These are phyloP conservation scores for Nannoperca australis DNA, from an alignment of 2,797 vertebrate species.

Conservation along the genomic window DNA sequence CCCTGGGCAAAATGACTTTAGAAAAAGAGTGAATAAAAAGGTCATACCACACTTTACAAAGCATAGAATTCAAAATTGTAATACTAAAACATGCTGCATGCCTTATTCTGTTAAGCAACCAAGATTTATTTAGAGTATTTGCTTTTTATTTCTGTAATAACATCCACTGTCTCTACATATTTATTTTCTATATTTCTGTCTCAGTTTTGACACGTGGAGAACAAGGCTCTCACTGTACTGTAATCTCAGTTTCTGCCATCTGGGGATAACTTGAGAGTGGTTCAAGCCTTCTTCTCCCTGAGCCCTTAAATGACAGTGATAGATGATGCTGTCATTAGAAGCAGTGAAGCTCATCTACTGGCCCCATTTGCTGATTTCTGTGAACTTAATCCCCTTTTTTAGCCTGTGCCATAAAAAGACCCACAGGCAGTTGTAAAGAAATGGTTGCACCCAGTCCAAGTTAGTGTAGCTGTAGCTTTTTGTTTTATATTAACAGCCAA, in stretches of 20 bases:
- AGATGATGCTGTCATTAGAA: constrained; percentile 71
- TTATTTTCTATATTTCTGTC: constrained; percentile 35
- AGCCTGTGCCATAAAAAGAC: constrained; percentile 26
- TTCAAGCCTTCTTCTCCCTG: constrained; percentile 49
- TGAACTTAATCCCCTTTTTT: constrained; percentile 47
- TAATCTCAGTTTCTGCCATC: constrained; percentile 45
- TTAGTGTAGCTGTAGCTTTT: constrained; percentile 19
- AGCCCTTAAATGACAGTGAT: constrained; percentile 72
- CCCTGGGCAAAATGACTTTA: background rate
- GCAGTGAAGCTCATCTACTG: constrained; percentile 68
- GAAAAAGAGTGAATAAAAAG: background rate
- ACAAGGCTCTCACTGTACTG: constrained; percentile 47
- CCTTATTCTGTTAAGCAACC: background rate
- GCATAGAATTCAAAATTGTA: background rate
- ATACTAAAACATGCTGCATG: background rate
- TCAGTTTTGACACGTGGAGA: constrained; percentile 29
- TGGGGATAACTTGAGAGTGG: constrained; percentile 46
- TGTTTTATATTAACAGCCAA: constrained; percentile 21
- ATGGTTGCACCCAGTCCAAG: background rate
- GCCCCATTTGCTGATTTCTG: constrained; percentile 58
- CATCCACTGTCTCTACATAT: constrained; percentile 13
- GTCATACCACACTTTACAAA: background rate
- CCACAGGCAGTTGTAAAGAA: constrained; percentile 15
- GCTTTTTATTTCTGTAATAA: constrained; percentile 22
- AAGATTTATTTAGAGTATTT: constrained; percentile 15